A percentile compares a stretch with the other conserved stretches of the same genome.
These are phyloP conservation scores for Phoebastria nigripes DNA, from an alignment of 2,797 vertebrate genomes.

Conservation along the genomic window DNA sequence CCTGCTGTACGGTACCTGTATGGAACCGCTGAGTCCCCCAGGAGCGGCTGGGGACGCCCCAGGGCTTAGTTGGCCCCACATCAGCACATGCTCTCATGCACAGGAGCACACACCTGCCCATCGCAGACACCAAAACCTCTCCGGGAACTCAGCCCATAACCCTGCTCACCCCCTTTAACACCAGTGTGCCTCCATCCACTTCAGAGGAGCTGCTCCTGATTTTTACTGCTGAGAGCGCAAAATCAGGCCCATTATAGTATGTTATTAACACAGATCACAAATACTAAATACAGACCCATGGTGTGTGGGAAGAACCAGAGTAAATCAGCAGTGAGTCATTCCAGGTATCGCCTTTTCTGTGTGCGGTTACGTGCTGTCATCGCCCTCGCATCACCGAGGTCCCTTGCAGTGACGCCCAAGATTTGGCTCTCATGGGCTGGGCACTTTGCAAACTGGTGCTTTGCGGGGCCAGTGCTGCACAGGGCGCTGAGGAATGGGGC, in stretches of 20 bases:
- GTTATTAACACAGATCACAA: neutral
- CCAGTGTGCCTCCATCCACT: neutral
- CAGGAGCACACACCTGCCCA: rapidly evolving
- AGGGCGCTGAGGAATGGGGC: rapidly evolving
- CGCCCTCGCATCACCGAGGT: rapidly evolving
- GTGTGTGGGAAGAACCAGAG: neutral
- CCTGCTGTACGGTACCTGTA: neutral
- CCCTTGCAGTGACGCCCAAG: neutral
- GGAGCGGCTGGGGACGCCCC: neutral
- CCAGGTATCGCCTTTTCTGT: neutral
- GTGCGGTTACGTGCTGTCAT: rapidly evolving
- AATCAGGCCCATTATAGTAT: rapidly evolving
- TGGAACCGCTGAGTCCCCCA: rapidly evolving
- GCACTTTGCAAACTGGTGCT: neutral
- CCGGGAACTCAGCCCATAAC: neutral
- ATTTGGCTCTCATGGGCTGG: neutral
- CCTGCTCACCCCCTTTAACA: neutral
- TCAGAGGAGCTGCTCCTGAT: neutral
- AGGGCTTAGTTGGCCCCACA: neutral
- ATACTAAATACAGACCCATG: neutral
- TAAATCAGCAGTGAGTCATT: neutral
- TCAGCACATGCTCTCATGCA: neutral
- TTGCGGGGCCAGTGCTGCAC: rapidly evolving
- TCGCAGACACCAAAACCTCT: rapidly evolving
- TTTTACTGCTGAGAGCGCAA: neutral